Evolutionary conservation across 2,888 invertebrate genomes (phyloP), one percentile per base, ranked within the genome.

Genomic region (Villa cingulata): DNA sequence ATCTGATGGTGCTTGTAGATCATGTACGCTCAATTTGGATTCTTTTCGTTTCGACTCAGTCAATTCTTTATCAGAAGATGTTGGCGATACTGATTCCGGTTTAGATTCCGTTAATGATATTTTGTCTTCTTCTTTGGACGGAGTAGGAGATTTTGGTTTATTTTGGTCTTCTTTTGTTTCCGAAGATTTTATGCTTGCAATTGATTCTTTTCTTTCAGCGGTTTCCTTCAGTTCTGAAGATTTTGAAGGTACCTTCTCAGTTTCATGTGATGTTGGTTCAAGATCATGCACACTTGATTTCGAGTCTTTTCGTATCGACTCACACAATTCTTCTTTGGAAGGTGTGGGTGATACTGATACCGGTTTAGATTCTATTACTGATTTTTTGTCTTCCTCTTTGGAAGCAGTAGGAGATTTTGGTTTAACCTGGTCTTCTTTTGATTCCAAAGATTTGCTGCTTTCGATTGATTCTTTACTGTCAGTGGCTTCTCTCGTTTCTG

Each of bases 401-500:
- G 38, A 38, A 36, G 43, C 19, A 4, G 43, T 43, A 6, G 44
- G 39, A 15, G 40, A 29, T n/a, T 45, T 46, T 2, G 19, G 3
- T 15, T 17, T 14, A 2, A 15, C 36, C 18, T 39, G 37, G 19
- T 19, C 29, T 12, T 32, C 29, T 1, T 4, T 14, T 12, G 14
- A 23, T 7, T 4, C 23, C 7, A 6, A 4, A 4, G 3, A 32
- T 32, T 27, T 16, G 3, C 17, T 19, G 14, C 48, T 56, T 1
- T 51, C 49, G 3, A 51, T 51, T 4, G 64, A 58, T 3, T 49
- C 48, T 1, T 62, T 62, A 17, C 65, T 62, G 0, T 16, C 9
- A 1, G 46, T 32, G 38, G 45, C 16, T 39, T 23, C 17, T 16
- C 17, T 18, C 18, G 42, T 39, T 37, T 49, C 29, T 1, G 48